A percentile compares a stretch with the other conserved stretches of the same genome.
phyloP scores from a whole-genome alignment of 2,797 vertebrate species.

The Austrolebias charrua region DNA sequence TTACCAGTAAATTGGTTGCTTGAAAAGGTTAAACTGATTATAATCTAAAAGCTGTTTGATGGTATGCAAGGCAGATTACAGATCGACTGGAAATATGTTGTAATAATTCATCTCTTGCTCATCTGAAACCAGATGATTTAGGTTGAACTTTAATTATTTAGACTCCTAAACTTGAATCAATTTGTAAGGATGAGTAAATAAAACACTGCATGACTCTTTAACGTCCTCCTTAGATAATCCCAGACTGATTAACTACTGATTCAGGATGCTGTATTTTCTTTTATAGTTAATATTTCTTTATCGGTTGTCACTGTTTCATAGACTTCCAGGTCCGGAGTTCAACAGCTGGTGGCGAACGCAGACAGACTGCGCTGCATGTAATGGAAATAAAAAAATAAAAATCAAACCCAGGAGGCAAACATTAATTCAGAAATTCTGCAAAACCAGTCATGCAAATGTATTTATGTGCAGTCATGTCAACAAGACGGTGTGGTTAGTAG shows the following conservation, averaged over 20 bases:
- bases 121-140: background rate
- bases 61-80: conserved; percentile 10
- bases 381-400: background rate
- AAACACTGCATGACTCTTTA: background rate
- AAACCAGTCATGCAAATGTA: conserved; percentile 18
- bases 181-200: background rate
- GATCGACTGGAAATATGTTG: conserved; percentile 20
- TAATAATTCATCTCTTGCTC: conserved; percentile 4
- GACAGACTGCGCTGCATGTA: background rate
- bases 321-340: background rate
- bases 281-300: background rate
- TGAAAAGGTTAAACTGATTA: conserved; percentile 8
- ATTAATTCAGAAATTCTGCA: conserved; percentile 8
- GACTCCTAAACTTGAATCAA: background rate
- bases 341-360: conserved; percentile 1
- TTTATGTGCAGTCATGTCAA: conserved; percentile 10
- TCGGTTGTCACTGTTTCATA: background rate
- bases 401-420: conserved; percentile 7
- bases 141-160: conserved; percentile 3
- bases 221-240: no score
- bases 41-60: background rate
- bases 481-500: background rate
- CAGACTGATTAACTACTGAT: background rate
- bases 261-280: background rate
- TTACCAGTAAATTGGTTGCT: conserved; percentile 13